phyloP scores from a whole-genome alignment of 2,113 vertebrate genomes.

The Ailuropoda melanoleuca region DNA sequence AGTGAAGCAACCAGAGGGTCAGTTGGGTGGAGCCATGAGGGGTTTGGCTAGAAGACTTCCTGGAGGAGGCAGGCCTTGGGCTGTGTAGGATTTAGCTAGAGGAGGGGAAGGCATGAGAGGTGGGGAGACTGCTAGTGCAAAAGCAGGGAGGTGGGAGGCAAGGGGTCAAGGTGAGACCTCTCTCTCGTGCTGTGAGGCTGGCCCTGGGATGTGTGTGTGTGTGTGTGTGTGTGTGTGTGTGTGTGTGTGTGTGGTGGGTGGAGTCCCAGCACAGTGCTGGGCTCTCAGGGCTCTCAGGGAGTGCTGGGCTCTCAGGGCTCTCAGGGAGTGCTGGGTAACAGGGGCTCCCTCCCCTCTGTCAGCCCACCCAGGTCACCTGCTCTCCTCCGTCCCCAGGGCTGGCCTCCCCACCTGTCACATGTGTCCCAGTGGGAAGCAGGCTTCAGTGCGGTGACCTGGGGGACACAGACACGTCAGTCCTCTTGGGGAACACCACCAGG shows the following conservation, averaged over 20 bases:
- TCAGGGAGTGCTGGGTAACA: neutral
- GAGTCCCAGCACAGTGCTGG: neutral
- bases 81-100: neutral
- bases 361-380: neutral
- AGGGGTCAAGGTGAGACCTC: neutral
- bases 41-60: neutral
- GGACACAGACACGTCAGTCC: rapidly evolving
- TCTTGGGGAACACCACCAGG: neutral
- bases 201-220: neutral
- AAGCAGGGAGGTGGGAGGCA: neutral
- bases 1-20: neutral
- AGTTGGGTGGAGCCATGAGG: neutral
- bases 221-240: neutral
- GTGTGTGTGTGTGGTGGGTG: neutral
- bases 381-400: neutral
- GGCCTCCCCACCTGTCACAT: neutral
- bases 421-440: neutral
- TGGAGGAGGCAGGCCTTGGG: neutral
- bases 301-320: neutral
- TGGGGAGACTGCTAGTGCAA: neutral
- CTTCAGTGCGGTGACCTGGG: neutral
- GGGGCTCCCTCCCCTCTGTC: neutral
- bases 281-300: neutral
- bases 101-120: neutral
- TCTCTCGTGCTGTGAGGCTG: neutral